phyloP scores from a whole-genome alignment of 2,113 vertebrate genomes.

The Varanus salvator region DNA sequence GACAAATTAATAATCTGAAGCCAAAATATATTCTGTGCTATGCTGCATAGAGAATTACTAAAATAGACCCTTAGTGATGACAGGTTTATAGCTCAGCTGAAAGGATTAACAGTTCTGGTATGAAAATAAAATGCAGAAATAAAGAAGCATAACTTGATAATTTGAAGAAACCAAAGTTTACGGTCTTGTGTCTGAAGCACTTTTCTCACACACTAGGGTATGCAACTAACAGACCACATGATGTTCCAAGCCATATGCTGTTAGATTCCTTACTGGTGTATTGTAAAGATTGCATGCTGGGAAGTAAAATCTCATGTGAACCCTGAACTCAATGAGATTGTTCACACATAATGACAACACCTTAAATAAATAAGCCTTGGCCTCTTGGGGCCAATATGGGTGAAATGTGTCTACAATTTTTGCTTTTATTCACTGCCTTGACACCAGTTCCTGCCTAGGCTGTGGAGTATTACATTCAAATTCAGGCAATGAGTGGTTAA shows the following conservation, averaged over 20 bases:
- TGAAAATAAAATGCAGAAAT: neutral
- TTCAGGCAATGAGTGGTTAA: too few relatives aligned
- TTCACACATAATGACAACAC: too few relatives aligned
- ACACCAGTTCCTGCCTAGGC: too few relatives aligned
- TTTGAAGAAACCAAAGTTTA: slow-evolving; percentile 11
- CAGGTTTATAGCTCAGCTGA: slow-evolving; percentile 29
- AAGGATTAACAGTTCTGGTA: slow-evolving; percentile 30
- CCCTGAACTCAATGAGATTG: too few relatives aligned
- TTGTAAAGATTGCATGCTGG: neutral
- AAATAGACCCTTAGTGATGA: slow-evolving; percentile 48
- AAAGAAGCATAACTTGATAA: slow-evolving; percentile 21
- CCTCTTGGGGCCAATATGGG: too few relatives aligned
- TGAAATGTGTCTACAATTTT: too few relatives aligned
- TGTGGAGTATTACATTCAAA: too few relatives aligned
- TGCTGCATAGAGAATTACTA: slow-evolving; percentile 22
- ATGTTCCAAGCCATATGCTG: neutral
- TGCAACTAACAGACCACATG: neutral
- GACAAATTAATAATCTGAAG: slow-evolving; percentile 51
- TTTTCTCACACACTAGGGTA: neutral
- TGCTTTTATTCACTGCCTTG: too few relatives aligned
- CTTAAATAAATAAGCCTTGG: too few relatives aligned
- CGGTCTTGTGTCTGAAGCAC: slow-evolving; percentile 6
- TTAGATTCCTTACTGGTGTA: neutral
- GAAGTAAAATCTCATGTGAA: neutral
- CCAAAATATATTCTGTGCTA: slow-evolving; percentile 38